Evolutionary conservation across 2,888 invertebrate genomes (phyloP).

Genomic region (Atherix ibis): DNA sequence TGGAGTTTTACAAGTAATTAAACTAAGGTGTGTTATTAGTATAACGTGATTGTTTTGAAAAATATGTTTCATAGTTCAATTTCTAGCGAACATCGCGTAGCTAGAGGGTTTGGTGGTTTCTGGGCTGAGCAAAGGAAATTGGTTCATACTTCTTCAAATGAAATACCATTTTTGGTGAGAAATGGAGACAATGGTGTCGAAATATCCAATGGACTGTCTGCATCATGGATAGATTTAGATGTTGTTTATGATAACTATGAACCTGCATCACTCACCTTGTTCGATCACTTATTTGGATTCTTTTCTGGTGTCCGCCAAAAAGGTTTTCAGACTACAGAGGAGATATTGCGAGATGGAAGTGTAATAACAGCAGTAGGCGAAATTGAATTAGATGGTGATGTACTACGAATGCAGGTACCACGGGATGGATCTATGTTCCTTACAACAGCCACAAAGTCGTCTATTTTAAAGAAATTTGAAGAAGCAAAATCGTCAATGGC

Average conservation of each 20-base stretch:
- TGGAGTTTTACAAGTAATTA: slow-evolving; percentile 65
- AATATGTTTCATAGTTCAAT: no score
- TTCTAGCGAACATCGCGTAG: slow-evolving; percentile 60
- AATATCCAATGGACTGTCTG: slow-evolving; percentile 57
- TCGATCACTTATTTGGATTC: slow-evolving; percentile 72
- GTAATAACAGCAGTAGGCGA: slow-evolving; percentile 68
- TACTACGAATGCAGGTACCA: slow-evolving; percentile 57
- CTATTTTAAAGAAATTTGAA: slow-evolving; percentile 55
- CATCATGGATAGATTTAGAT: slow-evolving; percentile 58
- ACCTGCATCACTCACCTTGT: slow-evolving; percentile 55
- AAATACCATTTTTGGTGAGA: slow-evolving; percentile 62
- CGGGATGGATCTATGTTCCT: slow-evolving; percentile 57
- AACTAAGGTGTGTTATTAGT: slow-evolving; percentile 36
- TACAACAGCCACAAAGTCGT: slow-evolving; percentile 61
- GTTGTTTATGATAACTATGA: slow-evolving; percentile 71
- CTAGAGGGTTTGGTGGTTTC: slow-evolving; percentile 70
- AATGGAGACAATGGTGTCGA: slow-evolving; percentile 48
- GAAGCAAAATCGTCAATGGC: slow-evolving; percentile 52
- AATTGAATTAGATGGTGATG: slow-evolving; percentile 47
- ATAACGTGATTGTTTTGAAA: not conserved
- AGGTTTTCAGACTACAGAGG: slow-evolving; percentile 75
- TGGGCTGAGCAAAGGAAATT: slow-evolving; percentile 71
- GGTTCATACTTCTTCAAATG: slow-evolving; percentile 62
- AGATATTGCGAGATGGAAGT: slow-evolving; percentile 68
- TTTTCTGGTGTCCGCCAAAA: slow-evolving; percentile 68